Base-by-base conservation (phyloP, 2,888 invertebrate species). In the Ischnus inquisitorius region DNA sequence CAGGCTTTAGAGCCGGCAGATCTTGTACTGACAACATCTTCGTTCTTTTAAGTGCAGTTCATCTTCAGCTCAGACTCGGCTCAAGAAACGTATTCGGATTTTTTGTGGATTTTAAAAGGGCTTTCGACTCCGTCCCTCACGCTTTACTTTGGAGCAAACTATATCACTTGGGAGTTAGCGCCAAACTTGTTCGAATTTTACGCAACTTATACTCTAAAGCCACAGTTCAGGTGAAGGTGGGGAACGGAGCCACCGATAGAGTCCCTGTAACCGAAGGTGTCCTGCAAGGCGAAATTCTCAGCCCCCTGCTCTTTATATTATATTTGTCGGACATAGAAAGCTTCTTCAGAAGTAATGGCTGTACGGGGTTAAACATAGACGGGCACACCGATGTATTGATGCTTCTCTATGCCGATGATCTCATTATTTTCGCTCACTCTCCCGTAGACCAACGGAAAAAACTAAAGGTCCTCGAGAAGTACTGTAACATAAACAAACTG, bases 1-100 rank as follows among this genome's bases (percentile, higher is more conserved):
- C 83, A 3, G 84, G 81, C 8, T 88, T 86, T 54, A 67, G 79
- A 28, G 68, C 72, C 46, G 75, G 65, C 3, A 75, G 62, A 43
- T 41, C 85, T 19, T 82, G 81, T 12, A 51, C 79, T 51, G 87
- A 89, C 46, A 84, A 87, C 67, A 82, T 87, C 1, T 89, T 88
- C 79, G 72, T 79, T 0, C 51, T 88, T 8, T 71, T 57, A 5
- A 12, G 81, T 10, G 62, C 62, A 0, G 65, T 85, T 12, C 77
- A 88, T 22, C 10, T 74, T 8, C 57, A 85, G 8, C 43, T 85
- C 3, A 72, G 75, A 12, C 28, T 69, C 54, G 48, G 51, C 43
- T 60, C 67, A 10, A 48, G 51, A 8, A 68, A 62, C 48, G 39
- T 87, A 8, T 88, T 75, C 67, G 84, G 81, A 2, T 75, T 85